phyloP scores from a whole-genome alignment of 2,113 vertebrate genomes.

The Amblyornis subalaris region DNA sequence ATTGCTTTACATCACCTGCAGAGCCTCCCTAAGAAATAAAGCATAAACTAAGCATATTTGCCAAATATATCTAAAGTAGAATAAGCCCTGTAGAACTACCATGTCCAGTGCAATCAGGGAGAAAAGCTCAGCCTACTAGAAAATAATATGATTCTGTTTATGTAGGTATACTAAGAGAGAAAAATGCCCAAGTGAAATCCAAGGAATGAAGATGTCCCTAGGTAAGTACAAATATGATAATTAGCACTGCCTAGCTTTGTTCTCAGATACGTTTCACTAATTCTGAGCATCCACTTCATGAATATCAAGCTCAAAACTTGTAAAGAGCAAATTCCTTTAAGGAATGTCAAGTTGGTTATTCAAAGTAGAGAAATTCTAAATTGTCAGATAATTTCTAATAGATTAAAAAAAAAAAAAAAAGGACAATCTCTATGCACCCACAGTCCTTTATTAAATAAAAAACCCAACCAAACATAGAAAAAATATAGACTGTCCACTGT shows the following conservation, averaged over 20 bases:
- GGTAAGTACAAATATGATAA: background rate
- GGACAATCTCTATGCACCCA: background rate
- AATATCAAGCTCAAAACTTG: background rate
- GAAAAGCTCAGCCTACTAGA: background rate
- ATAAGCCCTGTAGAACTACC: background rate
- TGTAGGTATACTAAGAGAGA: background rate
- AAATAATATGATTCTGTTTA: background rate
- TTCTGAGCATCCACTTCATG: background rate
- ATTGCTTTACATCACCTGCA: background rate
- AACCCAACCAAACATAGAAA: accelerated
- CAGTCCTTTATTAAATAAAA: background rate
- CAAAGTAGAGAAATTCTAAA: background rate
- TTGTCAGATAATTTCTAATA: background rate
- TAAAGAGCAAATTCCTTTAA: background rate
- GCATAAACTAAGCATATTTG: background rate
- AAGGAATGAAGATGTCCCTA: background rate
- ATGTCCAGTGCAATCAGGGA: background rate
- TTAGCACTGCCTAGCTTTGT: background rate
- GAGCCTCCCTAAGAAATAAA: background rate
- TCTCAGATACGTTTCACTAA: accelerated
- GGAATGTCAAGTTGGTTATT: background rate
- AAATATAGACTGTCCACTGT: background rate
- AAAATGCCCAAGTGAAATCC: background rate
- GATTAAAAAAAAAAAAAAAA: background rate
- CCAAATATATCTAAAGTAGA: background rate